Evolutionary conservation across 2,797 vertebrate species (phyloP).

Genomic region (Thunnus albacares): DNA sequence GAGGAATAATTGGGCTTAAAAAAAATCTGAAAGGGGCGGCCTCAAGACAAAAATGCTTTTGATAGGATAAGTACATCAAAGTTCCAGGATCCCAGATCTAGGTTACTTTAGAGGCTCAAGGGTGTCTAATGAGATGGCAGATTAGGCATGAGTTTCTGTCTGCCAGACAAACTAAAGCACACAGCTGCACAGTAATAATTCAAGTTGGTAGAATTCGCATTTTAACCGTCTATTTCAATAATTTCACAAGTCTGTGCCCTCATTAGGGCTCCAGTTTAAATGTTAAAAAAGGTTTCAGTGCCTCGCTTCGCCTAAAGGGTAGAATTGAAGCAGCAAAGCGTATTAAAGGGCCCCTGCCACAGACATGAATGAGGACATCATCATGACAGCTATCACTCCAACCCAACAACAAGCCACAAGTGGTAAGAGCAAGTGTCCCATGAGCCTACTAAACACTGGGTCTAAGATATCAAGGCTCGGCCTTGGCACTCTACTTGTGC

Average conservation of each 20-base stretch:
- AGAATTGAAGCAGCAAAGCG: conserved; percentile 23
- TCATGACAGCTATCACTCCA: conserved; percentile 36
- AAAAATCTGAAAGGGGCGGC: conserved; percentile 67
- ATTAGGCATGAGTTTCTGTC: conserved; percentile 69
- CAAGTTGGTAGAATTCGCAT: conserved; percentile 53
- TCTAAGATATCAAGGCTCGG: conserved; percentile 71
- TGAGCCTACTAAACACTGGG: conserved; percentile 52
- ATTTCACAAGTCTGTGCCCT: conserved; percentile 44
- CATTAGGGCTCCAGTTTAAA: conserved; percentile 47
- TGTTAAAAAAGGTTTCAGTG: conserved; percentile 41
- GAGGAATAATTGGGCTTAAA: conserved; percentile 77
- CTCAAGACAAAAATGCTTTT: conserved; percentile 78
- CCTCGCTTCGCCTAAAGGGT: conserved; percentile 9
- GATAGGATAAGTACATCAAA: conserved; percentile 82
- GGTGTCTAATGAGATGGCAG: conserved; percentile 77
- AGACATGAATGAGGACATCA: conserved; percentile 44
- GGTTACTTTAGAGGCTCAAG: conserved; percentile 73
- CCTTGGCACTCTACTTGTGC: conserved; percentile 59
- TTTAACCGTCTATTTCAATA: conserved; percentile 47
- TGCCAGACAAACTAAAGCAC: conserved; percentile 67
- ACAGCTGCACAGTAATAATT: conserved; percentile 58
- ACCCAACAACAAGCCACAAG: conserved; percentile 51
- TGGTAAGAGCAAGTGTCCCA: conserved; percentile 49
- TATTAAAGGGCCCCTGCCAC: conserved; percentile 25
- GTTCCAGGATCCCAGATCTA: conserved; percentile 73